Evolutionary conservation across 1,140 invertebrate species (phyloP).

Genomic region (Chrysomallon squamiferum): DNA sequence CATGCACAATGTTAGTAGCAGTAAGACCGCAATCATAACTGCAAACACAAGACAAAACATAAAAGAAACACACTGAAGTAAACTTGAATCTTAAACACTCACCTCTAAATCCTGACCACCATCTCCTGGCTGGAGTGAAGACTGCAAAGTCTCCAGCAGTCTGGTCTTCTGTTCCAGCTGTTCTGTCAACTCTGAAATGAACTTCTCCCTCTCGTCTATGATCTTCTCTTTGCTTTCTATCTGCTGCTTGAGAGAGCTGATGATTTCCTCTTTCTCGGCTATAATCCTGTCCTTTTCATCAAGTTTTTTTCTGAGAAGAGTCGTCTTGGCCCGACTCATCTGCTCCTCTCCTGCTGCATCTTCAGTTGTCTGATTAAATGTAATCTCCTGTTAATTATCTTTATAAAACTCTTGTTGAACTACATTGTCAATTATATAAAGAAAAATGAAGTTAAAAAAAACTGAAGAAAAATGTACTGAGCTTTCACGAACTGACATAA

Average conservation of each 20-base stretch:
- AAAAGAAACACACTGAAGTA: too few relatives aligned
- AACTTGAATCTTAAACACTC: too few relatives aligned
- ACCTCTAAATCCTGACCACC: constrained; percentile 25
- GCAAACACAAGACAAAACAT: too few relatives aligned
- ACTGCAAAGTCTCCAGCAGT: constrained; percentile 38
- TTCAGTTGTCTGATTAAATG: too few relatives aligned
- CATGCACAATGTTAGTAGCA: too few relatives aligned
- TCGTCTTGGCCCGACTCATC: constrained; percentile 40
- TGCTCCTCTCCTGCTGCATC: background rate
- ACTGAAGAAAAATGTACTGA: background rate
- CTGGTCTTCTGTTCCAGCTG: constrained; percentile 57
- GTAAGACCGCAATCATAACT: too few relatives aligned
- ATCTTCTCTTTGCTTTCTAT: constrained; percentile 54
- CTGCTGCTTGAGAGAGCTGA: constrained; percentile 42
- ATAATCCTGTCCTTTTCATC: constrained; percentile 55
- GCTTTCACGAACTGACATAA: background rate
- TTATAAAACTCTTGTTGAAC: background rate
- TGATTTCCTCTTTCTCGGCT: constrained; percentile 46
- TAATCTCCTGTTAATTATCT: too few relatives aligned
- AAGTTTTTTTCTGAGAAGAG: constrained; percentile 53
- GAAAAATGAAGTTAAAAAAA: background rate
- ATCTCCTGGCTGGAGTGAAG: constrained; percentile 14
- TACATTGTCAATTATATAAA: background rate
- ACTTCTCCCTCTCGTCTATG: constrained; percentile 48
- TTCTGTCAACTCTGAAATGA: constrained; percentile 41